A percentile compares a stretch with the other conserved stretches of the same genome.
phyloP scores from a whole-genome alignment of 2,797 vertebrate species.

The Selene dorsalis region DNA sequence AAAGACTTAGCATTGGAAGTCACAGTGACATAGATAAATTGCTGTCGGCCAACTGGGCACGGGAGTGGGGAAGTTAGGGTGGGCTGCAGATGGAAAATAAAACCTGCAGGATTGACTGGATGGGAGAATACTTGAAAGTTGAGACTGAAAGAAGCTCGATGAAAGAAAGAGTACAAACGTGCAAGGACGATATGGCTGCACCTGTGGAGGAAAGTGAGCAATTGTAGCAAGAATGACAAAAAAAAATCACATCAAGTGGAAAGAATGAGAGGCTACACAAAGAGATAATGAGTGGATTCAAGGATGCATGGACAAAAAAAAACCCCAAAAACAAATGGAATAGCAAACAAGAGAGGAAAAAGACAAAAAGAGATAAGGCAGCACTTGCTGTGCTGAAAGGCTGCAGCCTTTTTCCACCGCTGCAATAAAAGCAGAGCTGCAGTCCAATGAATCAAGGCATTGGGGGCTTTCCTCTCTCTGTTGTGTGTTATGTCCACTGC shows the following conservation, averaged over 20 bases:
- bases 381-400: constrained; percentile 48
- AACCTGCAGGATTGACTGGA: constrained; percentile 38
- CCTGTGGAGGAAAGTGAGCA: constrained; percentile 23
- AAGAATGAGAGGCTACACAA: constrained; percentile 22
- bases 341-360: constrained; percentile 28
- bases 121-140: constrained; percentile 6
- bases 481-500: constrained; percentile 83
- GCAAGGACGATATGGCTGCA: constrained; percentile 32
- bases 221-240: constrained; percentile 7
- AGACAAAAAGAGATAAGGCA: constrained; percentile 65
- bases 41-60: constrained; percentile 48
- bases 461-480: constrained; percentile 84
- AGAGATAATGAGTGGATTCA: constrained; percentile 12
- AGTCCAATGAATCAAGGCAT: constrained; percentile 83
- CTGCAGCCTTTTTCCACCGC: constrained; percentile 63
- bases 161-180: constrained; percentile 20
- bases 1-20: constrained; percentile 64
- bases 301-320: constrained; percentile 29
- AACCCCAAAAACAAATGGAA: constrained; percentile 55
- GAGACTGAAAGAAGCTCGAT: constrained; percentile 17
- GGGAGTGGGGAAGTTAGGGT: neutral
- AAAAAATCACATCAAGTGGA: neutral
- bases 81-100: constrained; percentile 49
- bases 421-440: constrained; percentile 80
- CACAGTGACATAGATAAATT: constrained; percentile 70